Conservation (phyloP, 2,888 invertebrate species). For the Megamerina dolium region DNA sequence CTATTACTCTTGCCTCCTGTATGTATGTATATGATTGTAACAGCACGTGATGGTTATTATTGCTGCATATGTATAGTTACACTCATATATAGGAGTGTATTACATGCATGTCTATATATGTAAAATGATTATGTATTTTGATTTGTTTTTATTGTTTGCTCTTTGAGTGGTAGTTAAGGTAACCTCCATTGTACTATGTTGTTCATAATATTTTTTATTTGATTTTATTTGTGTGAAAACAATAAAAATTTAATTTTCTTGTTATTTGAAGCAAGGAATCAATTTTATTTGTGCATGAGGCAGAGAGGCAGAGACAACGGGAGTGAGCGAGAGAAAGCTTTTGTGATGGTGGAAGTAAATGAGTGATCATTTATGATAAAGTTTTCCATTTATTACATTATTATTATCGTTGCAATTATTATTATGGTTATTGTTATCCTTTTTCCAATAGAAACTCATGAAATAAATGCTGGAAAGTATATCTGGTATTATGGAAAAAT, state of each 20-base stretch:
- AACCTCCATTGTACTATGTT: slow-evolving; percentile 27
- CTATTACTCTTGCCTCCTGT: slow-evolving; percentile 40
- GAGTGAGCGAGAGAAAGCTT: too few relatives aligned
- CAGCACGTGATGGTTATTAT: slow-evolving; percentile 19
- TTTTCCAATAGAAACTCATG: too few relatives aligned
- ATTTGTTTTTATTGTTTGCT: slow-evolving; percentile 14
- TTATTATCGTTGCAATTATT: too few relatives aligned
- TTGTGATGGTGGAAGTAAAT: too few relatives aligned
- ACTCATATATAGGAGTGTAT: background rate
- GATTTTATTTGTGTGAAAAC: slow-evolving; percentile 41
- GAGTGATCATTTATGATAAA: too few relatives aligned
- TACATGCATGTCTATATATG: background rate
- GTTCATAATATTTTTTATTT: slow-evolving; percentile 35
- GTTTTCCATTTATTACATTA: too few relatives aligned
- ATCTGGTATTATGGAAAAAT: too few relatives aligned
- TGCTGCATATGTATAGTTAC: background rate
- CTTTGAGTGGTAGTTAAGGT: slow-evolving; percentile 20
- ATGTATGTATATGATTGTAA: slow-evolving; percentile 6
- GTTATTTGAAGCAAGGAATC: slow-evolving; percentile 27
- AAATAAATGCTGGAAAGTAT: too few relatives aligned
- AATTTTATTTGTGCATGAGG: slow-evolving; percentile 2
- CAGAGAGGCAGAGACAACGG: background rate
- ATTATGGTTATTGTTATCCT: too few relatives aligned
- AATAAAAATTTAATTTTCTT: slow-evolving; percentile 47
- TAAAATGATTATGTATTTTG: slow-evolving; percentile 1